These are phyloP conservation scores for Lamellibrachia luymesi DNA, from an alignment of 1,140 invertebrate species.

Conservation along the genomic window DNA sequence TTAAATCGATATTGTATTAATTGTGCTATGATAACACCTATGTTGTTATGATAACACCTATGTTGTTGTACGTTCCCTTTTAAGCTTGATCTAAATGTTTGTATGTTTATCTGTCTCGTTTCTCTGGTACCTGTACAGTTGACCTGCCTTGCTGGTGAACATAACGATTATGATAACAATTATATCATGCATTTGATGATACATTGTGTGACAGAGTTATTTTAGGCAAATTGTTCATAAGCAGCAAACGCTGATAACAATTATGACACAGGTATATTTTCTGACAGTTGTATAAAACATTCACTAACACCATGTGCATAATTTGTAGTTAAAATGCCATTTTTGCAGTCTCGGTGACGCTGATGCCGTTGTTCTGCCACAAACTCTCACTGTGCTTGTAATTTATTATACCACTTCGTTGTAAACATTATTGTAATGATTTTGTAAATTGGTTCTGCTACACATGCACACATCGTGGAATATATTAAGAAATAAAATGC, in stretches of 20 bases:
- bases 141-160: background rate
- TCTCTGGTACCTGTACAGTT: background rate
- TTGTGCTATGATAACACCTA: background rate
- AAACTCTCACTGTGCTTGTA: background rate
- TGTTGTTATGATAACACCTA: background rate
- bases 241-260: background rate
- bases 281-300: conserved; percentile 5
- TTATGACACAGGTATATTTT: background rate
- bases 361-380: background rate
- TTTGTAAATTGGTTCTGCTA: conserved; percentile 1
- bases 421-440: conserved; percentile 6
- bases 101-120: background rate
- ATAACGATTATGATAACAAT: background rate
- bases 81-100: background rate
- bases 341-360: background rate
- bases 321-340: background rate
- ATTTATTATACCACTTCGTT: background rate
- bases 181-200: conserved; percentile 1
- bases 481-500: background rate
- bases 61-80: background rate
- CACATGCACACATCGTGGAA: background rate
- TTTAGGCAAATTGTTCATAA: background rate
- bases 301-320: background rate
- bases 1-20: background rate
- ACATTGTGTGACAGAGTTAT: background rate